Base-by-base conservation (phyloP, 2,888 invertebrate species). In the Epirrita christyi region DNA sequence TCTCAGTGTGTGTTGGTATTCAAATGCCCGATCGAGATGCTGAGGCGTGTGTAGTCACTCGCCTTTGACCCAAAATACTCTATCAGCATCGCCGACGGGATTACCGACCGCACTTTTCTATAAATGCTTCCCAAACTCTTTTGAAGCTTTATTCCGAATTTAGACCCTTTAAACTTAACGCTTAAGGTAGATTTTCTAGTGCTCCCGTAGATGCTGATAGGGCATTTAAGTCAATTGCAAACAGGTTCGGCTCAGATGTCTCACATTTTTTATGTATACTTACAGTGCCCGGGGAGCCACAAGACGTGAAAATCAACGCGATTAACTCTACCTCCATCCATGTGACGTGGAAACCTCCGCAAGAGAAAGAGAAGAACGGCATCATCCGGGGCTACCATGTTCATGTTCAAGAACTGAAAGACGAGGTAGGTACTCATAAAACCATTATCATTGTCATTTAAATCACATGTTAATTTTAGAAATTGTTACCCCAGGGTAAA, bases 281-380 rank as follows among this genome's bases (percentile, higher is more conserved):
- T 93, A 91, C 95, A 99, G 99, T 99, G 94, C 99, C 99, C 73
- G 98, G 98, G 67, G 97, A 98, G 90, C 99, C 99, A 45, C 96
- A 97, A 87, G 97, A 97, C 78, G 98, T 99, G 64, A 96, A 96
- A 86, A 96, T 96, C 41, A 94, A 94, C 61, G 94, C 97, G 15
- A 93, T 99, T 81, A 99, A 99, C 93, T 99, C 99, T 0, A 98
- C 99, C n/a, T 95, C 98, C 36, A 96, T 99, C 69, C 96, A 96
- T 83, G 98, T 99, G 49, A 95, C 95, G 62, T 99, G 99, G 99
- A 96, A 97, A 78, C 96, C 98, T 6, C 99, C 99, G 0, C 93
- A 94, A 59, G 96, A 96, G 70, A 97, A 97, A 76, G 98, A 98
- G 75, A 95, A 97, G 64, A 98, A 99, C 81, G 99, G 99, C 44